Evolutionary conservation across 2,113 vertebrate species (phyloP).

Genomic region (Pteruthius melanotis): DNA sequence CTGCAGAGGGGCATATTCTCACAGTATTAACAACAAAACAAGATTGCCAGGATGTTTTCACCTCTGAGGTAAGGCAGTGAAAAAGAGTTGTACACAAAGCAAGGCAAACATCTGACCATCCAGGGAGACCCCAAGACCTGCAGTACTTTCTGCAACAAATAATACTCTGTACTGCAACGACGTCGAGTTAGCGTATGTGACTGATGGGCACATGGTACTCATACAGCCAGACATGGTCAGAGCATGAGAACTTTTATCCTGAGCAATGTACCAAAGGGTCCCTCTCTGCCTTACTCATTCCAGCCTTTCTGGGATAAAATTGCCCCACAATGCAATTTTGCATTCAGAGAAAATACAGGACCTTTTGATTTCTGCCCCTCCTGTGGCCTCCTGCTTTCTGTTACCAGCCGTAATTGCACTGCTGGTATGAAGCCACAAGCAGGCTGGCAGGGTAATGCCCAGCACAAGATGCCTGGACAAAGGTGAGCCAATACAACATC

Average conservation of each 20-base stretch:
- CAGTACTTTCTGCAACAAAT: neutral
- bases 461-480: neutral
- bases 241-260: neutral
- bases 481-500: neutral
- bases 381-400: neutral
- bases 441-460: neutral
- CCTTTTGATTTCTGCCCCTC: neutral
- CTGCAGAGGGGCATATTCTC: neutral
- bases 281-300: neutral
- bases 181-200: neutral
- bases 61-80: neutral
- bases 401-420: neutral
- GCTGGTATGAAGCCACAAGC: neutral
- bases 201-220: neutral
- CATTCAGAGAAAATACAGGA: neutral
- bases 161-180: neutral
- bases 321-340: neutral
- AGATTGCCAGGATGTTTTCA: neutral
- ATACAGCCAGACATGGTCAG: neutral
- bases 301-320: neutral
- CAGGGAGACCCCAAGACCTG: neutral
- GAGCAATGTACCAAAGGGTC: neutral
- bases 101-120: neutral
- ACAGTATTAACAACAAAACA: neutral
- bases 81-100: neutral